A percentile compares a stretch with the other conserved stretches of the same genome.
phyloP scores from a whole-genome alignment of 2,888 invertebrate genomes.

The Rhamnusium bicolor region DNA sequence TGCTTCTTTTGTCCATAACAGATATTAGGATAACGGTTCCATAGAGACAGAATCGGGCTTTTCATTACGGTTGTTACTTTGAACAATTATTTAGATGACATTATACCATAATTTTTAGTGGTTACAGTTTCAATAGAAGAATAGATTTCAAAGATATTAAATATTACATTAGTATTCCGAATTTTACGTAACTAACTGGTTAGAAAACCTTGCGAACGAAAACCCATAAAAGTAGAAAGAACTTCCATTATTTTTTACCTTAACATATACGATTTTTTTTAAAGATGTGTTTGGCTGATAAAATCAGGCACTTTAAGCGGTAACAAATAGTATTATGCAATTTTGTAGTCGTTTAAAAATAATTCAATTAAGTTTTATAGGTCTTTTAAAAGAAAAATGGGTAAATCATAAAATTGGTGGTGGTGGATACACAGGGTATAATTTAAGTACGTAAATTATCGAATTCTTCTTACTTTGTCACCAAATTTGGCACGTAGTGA shows the following conservation, averaged over 20 bases:
- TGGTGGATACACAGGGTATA: too few relatives aligned
- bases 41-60: not conserved
- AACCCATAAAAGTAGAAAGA: not conserved
- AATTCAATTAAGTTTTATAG: not conserved
- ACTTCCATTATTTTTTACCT: constrained; percentile 1
- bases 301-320: not conserved
- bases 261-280: constrained; percentile 1
- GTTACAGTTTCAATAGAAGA: not conserved
- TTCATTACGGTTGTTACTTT: not conserved
- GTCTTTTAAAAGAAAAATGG: not conserved
- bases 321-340: not conserved
- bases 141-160: not conserved
- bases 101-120: not conserved
- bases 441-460: too few relatives aligned
- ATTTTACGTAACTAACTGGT: constrained; percentile 1
- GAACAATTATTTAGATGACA: not conserved
- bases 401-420: not conserved
- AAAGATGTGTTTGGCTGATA: constrained; percentile 3
- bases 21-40: not conserved
- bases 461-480: too few relatives aligned
- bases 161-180: not conserved
- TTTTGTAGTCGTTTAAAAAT: not conserved
- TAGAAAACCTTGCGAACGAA: constrained; percentile 11
- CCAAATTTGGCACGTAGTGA: too few relatives aligned
- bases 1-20: not conserved